These are phyloP conservation scores for Diploscapter pachys DNA, from an alignment of 1,140 invertebrate species.

Conservation along the genomic window DNA sequence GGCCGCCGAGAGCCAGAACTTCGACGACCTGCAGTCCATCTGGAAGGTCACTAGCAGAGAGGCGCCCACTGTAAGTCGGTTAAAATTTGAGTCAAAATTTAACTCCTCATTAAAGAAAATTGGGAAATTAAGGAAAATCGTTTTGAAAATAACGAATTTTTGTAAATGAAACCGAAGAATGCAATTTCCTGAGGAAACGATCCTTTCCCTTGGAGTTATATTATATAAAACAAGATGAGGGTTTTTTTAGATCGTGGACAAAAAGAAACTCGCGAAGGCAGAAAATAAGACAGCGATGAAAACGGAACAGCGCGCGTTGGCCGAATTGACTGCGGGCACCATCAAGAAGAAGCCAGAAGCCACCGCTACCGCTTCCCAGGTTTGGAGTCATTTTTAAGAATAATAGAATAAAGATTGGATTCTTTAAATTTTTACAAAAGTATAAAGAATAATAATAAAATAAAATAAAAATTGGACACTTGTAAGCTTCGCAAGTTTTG, in stretches of 20 bases:
- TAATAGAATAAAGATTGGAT: neutral
- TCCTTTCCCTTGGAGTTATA: neutral
- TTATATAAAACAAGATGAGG: neutral
- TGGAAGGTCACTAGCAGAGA: constrained; percentile 31
- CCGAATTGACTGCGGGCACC: constrained; percentile 78
- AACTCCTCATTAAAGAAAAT: neutral
- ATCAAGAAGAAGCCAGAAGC: constrained; percentile 33
- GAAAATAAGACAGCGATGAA: constrained; percentile 70
- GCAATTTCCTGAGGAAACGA: neutral
- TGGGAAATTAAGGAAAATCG: no score
- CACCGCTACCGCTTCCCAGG: constrained; percentile 68
- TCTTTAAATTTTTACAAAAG: no score
- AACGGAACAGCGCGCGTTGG: constrained; percentile 66
- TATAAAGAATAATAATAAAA: no score
- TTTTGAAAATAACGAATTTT: no score
- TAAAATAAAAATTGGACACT: no score
- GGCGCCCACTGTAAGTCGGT: constrained; percentile 11
- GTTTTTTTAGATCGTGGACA: constrained; percentile 69
- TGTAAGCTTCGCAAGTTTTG: no score
- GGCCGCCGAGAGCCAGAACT: constrained; percentile 36
- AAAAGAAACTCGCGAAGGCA: constrained; percentile 90
- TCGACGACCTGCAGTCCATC: constrained; percentile 32
- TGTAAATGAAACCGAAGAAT: no score
- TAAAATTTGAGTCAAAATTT: neutral
- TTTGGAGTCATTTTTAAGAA: constrained; percentile 53